Conservation (phyloP, 2,113 vertebrate genomes). For the Calyptomena viridis region DNA sequence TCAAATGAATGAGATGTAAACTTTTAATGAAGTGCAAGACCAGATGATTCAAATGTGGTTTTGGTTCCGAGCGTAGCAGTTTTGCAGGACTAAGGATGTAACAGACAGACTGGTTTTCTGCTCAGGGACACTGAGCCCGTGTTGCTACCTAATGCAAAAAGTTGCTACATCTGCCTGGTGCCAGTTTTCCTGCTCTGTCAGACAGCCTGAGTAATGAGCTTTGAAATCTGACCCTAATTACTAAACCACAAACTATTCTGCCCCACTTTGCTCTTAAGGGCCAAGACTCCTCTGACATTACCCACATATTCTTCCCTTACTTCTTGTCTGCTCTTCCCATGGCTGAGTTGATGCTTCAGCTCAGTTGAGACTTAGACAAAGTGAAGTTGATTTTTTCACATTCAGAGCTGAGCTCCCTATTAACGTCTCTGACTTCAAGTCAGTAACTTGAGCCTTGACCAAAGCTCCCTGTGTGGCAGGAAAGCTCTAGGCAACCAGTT, state of each 20-base stretch:
- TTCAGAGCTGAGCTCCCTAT: neutral
- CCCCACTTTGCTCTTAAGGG: neutral
- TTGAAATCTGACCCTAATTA: neutral
- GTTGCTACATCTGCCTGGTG: neutral
- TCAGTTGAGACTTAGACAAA: neutral
- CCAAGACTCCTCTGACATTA: neutral
- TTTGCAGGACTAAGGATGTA: neutral
- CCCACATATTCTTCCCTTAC: neutral
- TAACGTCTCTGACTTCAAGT: neutral
- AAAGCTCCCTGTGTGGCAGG: neutral
- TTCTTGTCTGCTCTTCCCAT: accelerated
- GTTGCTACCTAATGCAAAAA: neutral
- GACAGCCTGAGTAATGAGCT: neutral
- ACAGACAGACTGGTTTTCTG: neutral
- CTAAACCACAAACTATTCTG: neutral
- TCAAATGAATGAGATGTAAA: neutral
- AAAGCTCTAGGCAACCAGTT: neutral
- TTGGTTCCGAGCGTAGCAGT: neutral
- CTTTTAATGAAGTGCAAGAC: neutral
- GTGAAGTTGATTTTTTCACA: neutral
- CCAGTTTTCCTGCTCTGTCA: neutral
- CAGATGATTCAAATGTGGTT: neutral
- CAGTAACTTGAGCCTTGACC: neutral
- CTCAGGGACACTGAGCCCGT: neutral
- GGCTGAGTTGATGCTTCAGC: neutral